These are phyloP conservation scores for Trachymyrmex septentrionalis DNA, from an alignment of 1,140 invertebrate genomes.

Conservation along the genomic window DNA sequence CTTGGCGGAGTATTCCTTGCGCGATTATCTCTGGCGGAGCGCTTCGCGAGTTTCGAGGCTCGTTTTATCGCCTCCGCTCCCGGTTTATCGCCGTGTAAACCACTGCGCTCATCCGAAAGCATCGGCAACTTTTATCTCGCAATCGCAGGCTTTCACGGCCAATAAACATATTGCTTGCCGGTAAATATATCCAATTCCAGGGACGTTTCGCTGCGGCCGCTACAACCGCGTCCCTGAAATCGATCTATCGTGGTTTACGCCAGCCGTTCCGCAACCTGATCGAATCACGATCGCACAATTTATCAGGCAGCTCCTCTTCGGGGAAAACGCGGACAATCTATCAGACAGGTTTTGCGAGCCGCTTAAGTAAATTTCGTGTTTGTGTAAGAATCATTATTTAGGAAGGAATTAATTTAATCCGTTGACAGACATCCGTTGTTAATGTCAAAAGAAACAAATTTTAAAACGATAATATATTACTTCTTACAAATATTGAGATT, in stretches of 20 bases:
- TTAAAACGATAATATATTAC: not conserved
- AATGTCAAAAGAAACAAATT: not conserved
- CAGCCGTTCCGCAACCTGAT: slow-evolving; percentile 25
- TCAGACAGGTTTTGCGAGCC: not conserved
- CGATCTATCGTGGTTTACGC: slow-evolving; percentile 45
- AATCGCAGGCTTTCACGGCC: slow-evolving; percentile 52
- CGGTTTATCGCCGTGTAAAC: slow-evolving; percentile 55
- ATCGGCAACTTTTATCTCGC: slow-evolving; percentile 52
- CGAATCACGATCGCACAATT: slow-evolving; percentile 44
- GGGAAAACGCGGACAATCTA: not conserved
- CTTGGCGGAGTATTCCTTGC: slow-evolving; percentile 30
- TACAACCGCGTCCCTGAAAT: slow-evolving; percentile 39
- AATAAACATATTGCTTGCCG: slow-evolving; percentile 56
- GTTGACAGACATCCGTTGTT: not conserved
- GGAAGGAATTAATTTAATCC: not conserved
- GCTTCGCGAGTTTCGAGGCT: slow-evolving; percentile 29
- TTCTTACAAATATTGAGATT: not conserved
- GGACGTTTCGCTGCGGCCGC: not conserved
- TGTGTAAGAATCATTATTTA: not conserved
- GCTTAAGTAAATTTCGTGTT: slow-evolving; percentile 34
- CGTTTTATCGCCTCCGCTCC: slow-evolving; percentile 25
- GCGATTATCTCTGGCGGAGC: slow-evolving; percentile 30
- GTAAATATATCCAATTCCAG: slow-evolving; percentile 47
- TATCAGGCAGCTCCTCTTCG: not conserved
- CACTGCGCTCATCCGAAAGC: slow-evolving; percentile 33